Evolutionary conservation across 2,888 invertebrate genomes (phyloP).

Genomic region (Synergus gifuensis): DNA sequence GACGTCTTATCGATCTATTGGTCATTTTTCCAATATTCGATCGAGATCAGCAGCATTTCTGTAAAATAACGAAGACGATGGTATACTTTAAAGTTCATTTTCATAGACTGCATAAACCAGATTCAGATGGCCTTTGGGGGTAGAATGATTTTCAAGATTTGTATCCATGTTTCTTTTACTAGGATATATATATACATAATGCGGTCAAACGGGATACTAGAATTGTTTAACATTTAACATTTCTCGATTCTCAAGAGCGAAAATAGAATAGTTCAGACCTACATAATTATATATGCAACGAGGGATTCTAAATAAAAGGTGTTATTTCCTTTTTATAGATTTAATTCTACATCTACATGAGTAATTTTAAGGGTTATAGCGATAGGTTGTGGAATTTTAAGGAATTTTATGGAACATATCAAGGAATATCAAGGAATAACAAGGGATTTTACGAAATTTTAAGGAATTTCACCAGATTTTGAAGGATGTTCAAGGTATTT

Average conservation of each 20-base stretch:
- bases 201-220: slow-evolving; percentile 30
- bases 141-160: slow-evolving; percentile 34
- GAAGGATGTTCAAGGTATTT: no score
- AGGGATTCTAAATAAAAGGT: no score
- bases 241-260: slow-evolving; percentile 19
- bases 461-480: no score
- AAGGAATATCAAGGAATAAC: no score
- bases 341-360: no score
- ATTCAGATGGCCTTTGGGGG: not conserved
- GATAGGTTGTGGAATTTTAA: no score
- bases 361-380: no score
- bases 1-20: slow-evolving; percentile 48
- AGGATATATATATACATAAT: slow-evolving; percentile 10
- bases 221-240: slow-evolving; percentile 41
- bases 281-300: not conserved
- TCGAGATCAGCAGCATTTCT: slow-evolving; percentile 42
- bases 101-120: not conserved
- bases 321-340: no score
- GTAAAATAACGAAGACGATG: slow-evolving; percentile 46
- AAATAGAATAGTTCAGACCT: slow-evolving; percentile 11
- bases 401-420: no score
- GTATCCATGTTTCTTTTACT: slow-evolving; percentile 25
- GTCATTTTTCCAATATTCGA: slow-evolving; percentile 48
- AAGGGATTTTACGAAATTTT: no score
- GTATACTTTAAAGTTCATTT: slow-evolving; percentile 34